A percentile compares a stretch with the other conserved stretches of the same genome.
Evolutionary conservation across 2,113 vertebrate species (phyloP).

Genomic region (Sakesphorus luctuosus): DNA sequence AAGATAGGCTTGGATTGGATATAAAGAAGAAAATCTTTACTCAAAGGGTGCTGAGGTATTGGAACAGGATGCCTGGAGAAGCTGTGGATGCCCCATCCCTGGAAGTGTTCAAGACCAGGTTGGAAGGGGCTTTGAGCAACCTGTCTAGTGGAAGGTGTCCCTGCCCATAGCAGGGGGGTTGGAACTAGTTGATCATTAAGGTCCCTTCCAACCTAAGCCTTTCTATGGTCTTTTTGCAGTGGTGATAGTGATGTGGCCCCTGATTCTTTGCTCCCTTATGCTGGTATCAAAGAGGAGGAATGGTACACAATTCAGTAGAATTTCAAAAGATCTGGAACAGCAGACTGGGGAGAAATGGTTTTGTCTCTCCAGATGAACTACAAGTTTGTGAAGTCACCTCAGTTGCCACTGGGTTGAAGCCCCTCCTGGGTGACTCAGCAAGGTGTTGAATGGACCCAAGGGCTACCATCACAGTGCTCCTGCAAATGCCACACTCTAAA

Average conservation of each 20-base stretch:
- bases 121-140: neutral
- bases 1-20: neutral
- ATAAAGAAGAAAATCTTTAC: neutral
- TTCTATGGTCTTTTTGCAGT: neutral
- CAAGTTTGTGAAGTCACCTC: neutral
- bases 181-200: neutral
- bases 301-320: neutral
- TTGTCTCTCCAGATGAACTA: neutral
- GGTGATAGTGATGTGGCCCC: neutral
- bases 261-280: neutral
- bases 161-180: neutral
- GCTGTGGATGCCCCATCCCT: neutral
- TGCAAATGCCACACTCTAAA: neutral
- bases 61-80: neutral
- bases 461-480: neutral
- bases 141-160: neutral
- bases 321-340: neutral
- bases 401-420: neutral
- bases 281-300: neutral
- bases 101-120: neutral
- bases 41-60: neutral
- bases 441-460: neutral
- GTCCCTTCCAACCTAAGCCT: neutral
- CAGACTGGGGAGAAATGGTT: neutral
- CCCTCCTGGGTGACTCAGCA: neutral